These are phyloP conservation scores for Bombus breviceps DNA, from an alignment of 1,140 invertebrate species.

Conservation along the genomic window DNA sequence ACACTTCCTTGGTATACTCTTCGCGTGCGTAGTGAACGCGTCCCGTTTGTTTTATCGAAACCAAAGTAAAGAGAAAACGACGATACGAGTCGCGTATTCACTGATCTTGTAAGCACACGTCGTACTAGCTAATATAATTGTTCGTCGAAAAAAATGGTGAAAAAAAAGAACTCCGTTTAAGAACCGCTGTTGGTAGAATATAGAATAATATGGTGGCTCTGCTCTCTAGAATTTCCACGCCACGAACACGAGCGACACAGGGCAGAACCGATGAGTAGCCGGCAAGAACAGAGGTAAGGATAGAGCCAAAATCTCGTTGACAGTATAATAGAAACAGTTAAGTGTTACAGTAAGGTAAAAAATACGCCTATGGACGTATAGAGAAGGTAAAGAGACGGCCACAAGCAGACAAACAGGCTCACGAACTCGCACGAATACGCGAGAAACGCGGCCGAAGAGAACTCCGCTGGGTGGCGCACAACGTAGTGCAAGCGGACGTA, in stretches of 20 bases:
- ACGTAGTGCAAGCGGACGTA: constrained; percentile 58
- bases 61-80: constrained; percentile 35
- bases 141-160: constrained; percentile 18
- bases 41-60: constrained; percentile 45
- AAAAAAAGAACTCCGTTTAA: constrained; percentile 35
- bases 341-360: constrained; percentile 34
- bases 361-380: constrained; percentile 42
- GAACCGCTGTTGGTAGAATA: constrained; percentile 53
- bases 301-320: constrained; percentile 32
- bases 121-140: constrained; percentile 12
- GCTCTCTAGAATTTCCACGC: constrained; percentile 66
- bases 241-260: constrained; percentile 59
- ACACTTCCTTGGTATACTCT: constrained; percentile 64
- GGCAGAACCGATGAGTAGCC: constrained; percentile 33
- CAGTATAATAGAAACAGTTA: constrained; percentile 26
- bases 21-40: constrained; percentile 49
- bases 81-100: constrained; percentile 14
- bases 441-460: constrained; percentile 58
- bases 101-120: not conserved
- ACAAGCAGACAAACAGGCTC: constrained; percentile 56
- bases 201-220: constrained; percentile 73
- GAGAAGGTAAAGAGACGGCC: constrained; percentile 2
- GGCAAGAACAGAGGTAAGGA: constrained; percentile 39
- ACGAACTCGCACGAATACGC: constrained; percentile 63
- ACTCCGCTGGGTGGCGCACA: constrained; percentile 63